Evolutionary conservation across 1,140 invertebrate genomes (phyloP).

Genomic region (Drosophila lacteicornis): DNA sequence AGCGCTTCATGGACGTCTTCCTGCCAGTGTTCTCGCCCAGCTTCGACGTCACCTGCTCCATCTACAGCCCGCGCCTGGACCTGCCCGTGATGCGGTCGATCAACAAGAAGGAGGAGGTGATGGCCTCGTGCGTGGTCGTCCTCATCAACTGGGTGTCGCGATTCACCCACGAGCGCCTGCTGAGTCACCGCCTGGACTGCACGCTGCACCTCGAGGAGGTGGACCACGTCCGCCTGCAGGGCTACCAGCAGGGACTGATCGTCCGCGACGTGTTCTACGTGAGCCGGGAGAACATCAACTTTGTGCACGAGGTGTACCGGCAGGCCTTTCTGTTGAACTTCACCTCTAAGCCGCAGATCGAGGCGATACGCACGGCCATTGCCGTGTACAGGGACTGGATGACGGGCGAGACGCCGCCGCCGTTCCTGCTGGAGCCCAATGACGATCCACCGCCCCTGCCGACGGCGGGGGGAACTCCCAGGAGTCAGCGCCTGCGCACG

Average conservation of each 20-base stretch:
- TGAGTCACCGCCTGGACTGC: slow-evolving; percentile 83
- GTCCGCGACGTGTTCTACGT: slow-evolving; percentile 95
- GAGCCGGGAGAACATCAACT: slow-evolving; percentile 96
- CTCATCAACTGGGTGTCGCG: slow-evolving; percentile 95
- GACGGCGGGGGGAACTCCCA: slow-evolving; percentile 67
- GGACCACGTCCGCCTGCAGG: slow-evolving; percentile 66
- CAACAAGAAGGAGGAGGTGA: slow-evolving; percentile 87
- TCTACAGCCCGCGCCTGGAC: slow-evolving; percentile 95
- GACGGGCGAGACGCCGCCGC: slow-evolving; percentile 91
- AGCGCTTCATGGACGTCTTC: slow-evolving; percentile 96
- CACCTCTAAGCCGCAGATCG: slow-evolving; percentile 88
- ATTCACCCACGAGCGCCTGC: slow-evolving; percentile 89
- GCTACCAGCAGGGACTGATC: slow-evolving; percentile 85
- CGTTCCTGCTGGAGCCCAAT: slow-evolving; percentile 93
- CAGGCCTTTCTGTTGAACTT: slow-evolving; percentile 97
- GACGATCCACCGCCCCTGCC: slow-evolving; percentile 85
- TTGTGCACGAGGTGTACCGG: slow-evolving; percentile 96
- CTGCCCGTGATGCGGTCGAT: slow-evolving; percentile 87
- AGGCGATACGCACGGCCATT: slow-evolving; percentile 95
- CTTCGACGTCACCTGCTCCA: slow-evolving; percentile 92
- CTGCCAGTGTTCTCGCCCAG: slow-evolving; percentile 95
- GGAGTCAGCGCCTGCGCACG: slow-evolving; percentile 89
- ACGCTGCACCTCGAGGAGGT: slow-evolving; percentile 85
- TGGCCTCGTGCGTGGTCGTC: slow-evolving; percentile 92
- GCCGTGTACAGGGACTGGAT: slow-evolving; percentile 98